Percentiles rank a stretch among this genome's conserved stretches.
These are phyloP conservation scores for Meta bourneti DNA, from an alignment of 2,888 invertebrate species.

Conservation along the genomic window DNA sequence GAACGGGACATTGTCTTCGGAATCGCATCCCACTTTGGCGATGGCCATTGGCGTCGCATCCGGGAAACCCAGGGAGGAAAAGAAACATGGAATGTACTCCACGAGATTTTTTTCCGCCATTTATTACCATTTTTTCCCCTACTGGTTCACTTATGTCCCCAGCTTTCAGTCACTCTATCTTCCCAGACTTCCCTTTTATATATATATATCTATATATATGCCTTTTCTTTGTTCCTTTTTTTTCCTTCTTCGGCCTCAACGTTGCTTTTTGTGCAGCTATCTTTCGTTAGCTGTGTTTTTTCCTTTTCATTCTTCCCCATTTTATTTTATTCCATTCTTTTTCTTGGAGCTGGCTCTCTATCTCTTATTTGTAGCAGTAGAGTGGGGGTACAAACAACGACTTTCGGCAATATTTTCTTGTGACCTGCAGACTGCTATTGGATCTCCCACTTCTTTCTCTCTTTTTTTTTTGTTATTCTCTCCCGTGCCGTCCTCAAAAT, in stretches of 20 bases:
- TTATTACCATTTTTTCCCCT: constrained; percentile 64
- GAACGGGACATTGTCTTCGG: constrained; percentile 20
- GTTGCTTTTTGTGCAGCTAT: constrained; percentile 38
- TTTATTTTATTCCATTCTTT: constrained; percentile 51
- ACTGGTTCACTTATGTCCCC: constrained; percentile 45
- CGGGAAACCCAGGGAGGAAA: constrained; percentile 30
- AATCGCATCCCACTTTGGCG: constrained; percentile 45
- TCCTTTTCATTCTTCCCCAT: constrained; percentile 9
- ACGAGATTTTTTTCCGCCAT: constrained; percentile 52
- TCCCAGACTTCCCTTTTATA: constrained; percentile 34
- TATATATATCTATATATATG: constrained; percentile 35
- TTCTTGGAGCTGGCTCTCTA: constrained; percentile 12
- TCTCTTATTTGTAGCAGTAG: constrained; percentile 52
- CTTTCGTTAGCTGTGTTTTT: constrained; percentile 39
- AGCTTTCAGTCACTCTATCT: constrained; percentile 46
- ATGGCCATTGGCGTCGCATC: constrained; percentile 50
- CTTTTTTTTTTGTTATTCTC: constrained; percentile 3
- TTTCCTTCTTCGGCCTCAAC: too few species aligned
- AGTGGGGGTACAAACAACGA: constrained; percentile 47
- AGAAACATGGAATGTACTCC: constrained; percentile 50
- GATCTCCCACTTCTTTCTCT: constrained; percentile 2
- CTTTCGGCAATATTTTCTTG: constrained; percentile 62
- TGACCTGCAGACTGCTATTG: constrained; percentile 22
- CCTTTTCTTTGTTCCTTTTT: constrained; percentile 39
- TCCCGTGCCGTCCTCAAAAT: background rate